Percentiles rank a stretch among this genome's conserved stretches.
Conservation (phyloP, 2,113 vertebrate genomes). For the Illadopsis cleaveri region DNA sequence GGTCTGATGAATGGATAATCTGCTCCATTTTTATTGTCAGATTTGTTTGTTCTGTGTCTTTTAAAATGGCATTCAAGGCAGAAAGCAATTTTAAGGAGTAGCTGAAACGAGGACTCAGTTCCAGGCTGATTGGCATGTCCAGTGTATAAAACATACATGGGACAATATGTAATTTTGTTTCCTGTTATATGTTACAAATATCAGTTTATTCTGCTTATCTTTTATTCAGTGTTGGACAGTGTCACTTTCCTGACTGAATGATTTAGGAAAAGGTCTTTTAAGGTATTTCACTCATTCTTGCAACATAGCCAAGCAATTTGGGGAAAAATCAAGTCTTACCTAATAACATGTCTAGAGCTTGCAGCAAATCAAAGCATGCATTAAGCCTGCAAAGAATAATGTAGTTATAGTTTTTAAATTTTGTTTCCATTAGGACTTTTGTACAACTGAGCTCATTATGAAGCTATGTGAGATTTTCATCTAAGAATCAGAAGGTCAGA, state of each 20-base stretch:
- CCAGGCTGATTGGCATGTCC: background rate
- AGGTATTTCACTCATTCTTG: background rate
- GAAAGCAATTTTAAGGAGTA: background rate
- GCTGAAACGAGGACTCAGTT: background rate
- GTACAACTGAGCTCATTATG: background rate
- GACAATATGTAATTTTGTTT: background rate
- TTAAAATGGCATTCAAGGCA: background rate
- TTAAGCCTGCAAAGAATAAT: background rate
- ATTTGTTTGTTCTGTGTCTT: background rate
- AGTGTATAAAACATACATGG: background rate
- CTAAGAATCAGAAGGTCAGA: background rate
- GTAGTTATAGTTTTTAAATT: background rate
- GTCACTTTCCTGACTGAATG: background rate
- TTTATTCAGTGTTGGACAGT: background rate
- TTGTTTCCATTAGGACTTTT: background rate
- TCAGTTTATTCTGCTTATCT: background rate
- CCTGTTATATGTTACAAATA: background rate
- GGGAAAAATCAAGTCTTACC: background rate
- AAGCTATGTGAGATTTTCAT: background rate
- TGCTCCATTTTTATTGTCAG: background rate
- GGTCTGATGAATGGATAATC: background rate
- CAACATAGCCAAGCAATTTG: background rate
- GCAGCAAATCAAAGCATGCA: background rate
- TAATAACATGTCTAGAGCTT: background rate
- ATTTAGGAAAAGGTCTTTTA: background rate